Conservation (phyloP, 2,797 vertebrate species). For the Pogonophryne albipinna region DNA sequence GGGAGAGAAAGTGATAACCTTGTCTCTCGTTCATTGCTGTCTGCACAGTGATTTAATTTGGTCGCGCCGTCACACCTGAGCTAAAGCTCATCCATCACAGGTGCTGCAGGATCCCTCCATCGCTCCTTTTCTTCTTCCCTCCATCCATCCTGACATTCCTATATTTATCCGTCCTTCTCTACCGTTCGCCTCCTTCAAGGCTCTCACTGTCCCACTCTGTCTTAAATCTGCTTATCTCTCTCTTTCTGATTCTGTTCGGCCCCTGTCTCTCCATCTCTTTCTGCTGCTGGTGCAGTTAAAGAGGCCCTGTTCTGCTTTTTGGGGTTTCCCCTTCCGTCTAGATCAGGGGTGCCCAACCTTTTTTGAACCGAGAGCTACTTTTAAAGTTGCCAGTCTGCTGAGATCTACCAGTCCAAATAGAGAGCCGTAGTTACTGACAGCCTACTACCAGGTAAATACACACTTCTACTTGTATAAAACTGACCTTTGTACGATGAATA, state of each 20-base stretch:
- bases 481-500: too few species aligned
- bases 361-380: too few species aligned
- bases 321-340: too few species aligned
- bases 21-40: conserved; percentile 80
- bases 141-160: conserved; percentile 32
- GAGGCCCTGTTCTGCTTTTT: too few species aligned
- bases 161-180: conserved; percentile 18
- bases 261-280: conserved; percentile 1
- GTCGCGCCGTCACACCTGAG: conserved; percentile 79
- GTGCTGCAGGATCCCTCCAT: conserved; percentile 60
- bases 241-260: conserved; percentile 17
- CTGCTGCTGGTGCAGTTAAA: too few species aligned
- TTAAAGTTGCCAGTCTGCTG: too few species aligned
- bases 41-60: conserved; percentile 82
- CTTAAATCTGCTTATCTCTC: conserved; percentile 25
- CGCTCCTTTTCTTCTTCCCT: conserved; percentile 14
- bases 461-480: too few species aligned
- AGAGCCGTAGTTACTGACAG: too few species aligned
- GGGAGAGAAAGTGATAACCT: conserved; percentile 76
- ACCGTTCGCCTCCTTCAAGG: conserved; percentile 24
- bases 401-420: too few species aligned
- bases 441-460: too few species aligned
- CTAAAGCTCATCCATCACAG: conserved; percentile 80
- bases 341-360: too few species aligned
- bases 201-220: conserved; percentile 21